Base-by-base conservation (phyloP, 2,888 invertebrate genomes). In the Hymenopus coronatus region DNA sequence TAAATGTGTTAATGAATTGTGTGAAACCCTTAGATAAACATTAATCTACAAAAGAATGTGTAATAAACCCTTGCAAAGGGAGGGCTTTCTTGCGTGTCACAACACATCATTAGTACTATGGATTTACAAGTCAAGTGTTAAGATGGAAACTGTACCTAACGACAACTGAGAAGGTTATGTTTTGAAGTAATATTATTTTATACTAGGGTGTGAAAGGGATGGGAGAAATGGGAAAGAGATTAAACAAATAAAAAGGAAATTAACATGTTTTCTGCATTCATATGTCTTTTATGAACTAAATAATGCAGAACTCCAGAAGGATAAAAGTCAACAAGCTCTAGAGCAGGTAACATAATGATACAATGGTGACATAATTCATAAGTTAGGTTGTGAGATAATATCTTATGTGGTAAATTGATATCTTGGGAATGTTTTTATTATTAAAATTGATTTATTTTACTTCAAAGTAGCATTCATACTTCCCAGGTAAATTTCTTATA, bases 141-240 rank as follows among this genome's bases (percentile, higher is more conserved):
- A 82, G 30, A 86, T 81, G 87, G 54, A 70, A 70, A 40, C 30
- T 87, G 25, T 82, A 87, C 87, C 87, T 87, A 87, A 87, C 87
- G 87, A 87, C 87, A 87, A 87, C n/a, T 82, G 87, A 87, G 82
- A 87, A 87, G 82, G 82, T 81, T n/a, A 40, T 33, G 2, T 70
- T 70, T 70, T 3, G 2, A 25, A 70, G 3, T 70, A 70, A 25
- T 25, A 70, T 4, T 40, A 40, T 40, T 33, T 70, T 70, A 25
- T 14, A 20, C 54, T 70, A 70, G 54, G 20, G 6, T 20, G 15
- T 54, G 20, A 54, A 54, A 20, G 54, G 54, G 3, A 70, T 70
- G 4, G 20, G 54, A 4, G 4, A 70, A 70, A 7, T 70, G 3
- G 25, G 54, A 20, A 70, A 3, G 15, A 70, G 4, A 70, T 70